Evolutionary conservation across 2,797 vertebrate genomes (phyloP).

Genomic region (Neosalanx taihuensis): DNA sequence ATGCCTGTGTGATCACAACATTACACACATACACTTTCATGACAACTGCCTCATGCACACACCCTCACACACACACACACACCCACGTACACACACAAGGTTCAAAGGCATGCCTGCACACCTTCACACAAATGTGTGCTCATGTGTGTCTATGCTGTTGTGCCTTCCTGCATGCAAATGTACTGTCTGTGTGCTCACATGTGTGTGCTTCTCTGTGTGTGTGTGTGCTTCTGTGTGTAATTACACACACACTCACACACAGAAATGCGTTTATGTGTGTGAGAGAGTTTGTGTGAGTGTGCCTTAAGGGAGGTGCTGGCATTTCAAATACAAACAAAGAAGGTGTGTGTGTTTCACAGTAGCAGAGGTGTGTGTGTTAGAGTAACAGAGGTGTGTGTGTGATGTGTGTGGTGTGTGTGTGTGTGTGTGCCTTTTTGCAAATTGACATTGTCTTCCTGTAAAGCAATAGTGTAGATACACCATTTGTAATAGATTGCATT

Average conservation of each 20-base stretch:
- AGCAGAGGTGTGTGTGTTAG: not conserved
- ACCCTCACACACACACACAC: not conserved
- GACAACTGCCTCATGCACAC: slow-evolving; percentile 1
- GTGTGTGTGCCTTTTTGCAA: too few species aligned
- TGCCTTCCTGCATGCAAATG: not conserved
- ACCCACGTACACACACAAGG: not conserved
- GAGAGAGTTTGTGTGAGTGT: not conserved
- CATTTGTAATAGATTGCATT: too few species aligned
- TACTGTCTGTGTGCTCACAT: not conserved
- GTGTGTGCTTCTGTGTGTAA: not conserved
- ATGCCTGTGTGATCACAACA: not conserved
- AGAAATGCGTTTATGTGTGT: not conserved
- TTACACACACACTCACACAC: too few species aligned
- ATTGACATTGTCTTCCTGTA: too few species aligned
- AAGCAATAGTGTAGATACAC: too few species aligned
- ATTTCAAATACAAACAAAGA: slow-evolving; percentile 15
- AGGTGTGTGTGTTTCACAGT: not conserved
- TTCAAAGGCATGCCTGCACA: not conserved
- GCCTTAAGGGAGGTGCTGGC: slow-evolving; percentile 10
- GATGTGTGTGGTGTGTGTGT: slow-evolving; percentile 1
- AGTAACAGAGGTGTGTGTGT: not conserved
- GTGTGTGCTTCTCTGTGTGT: slow-evolving; percentile 13
- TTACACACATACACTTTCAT: slow-evolving; percentile 3
- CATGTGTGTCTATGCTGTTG: not conserved
- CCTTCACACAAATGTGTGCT: not conserved